A percentile compares a stretch with the other conserved stretches of the same genome.
These are phyloP conservation scores for Cistogaster globosa DNA, from an alignment of 2,888 invertebrate genomes.

Conservation along the genomic window DNA sequence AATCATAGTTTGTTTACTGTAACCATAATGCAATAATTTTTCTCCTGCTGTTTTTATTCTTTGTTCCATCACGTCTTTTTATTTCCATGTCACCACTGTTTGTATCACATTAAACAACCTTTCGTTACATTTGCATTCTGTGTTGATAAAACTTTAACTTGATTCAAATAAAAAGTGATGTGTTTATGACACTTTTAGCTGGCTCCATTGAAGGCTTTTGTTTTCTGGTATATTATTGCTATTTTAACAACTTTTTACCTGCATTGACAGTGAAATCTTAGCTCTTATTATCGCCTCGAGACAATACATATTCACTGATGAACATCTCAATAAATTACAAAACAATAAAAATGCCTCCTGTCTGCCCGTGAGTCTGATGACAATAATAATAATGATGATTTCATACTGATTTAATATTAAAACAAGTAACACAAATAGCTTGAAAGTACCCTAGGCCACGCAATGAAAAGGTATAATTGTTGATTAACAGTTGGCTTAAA, in stretches of 20 bases:
- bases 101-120: not conserved
- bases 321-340: conserved; percentile 6
- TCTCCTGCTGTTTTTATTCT: too few relatives aligned
- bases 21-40: too few relatives aligned
- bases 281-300: conserved; percentile 54
- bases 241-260: conserved; percentile 50
- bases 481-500: too few relatives aligned
- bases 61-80: not conserved
- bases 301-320: not conserved
- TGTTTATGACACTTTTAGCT: conserved; percentile 43
- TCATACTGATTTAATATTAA: conserved; percentile 17
- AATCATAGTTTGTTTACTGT: too few relatives aligned
- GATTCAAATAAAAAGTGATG: conserved; percentile 34
- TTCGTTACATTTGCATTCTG: conserved; percentile 2
- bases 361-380: conserved; percentile 23
- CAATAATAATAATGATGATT: conserved; percentile 48
- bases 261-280: conserved; percentile 65
- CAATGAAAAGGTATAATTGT: not conserved
- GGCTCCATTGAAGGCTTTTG: conserved; percentile 51
- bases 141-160: conserved; percentile 18
- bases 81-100: not conserved
- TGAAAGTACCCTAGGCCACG: conserved; percentile 2
- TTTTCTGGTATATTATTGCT: conserved; percentile 50
- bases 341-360: conserved; percentile 15
- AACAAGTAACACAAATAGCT: not conserved